A percentile compares a stretch with the other conserved stretches of the same genome.
Conservation (phyloP, 2,888 invertebrate genomes). For the Mythimna albipuncta region DNA sequence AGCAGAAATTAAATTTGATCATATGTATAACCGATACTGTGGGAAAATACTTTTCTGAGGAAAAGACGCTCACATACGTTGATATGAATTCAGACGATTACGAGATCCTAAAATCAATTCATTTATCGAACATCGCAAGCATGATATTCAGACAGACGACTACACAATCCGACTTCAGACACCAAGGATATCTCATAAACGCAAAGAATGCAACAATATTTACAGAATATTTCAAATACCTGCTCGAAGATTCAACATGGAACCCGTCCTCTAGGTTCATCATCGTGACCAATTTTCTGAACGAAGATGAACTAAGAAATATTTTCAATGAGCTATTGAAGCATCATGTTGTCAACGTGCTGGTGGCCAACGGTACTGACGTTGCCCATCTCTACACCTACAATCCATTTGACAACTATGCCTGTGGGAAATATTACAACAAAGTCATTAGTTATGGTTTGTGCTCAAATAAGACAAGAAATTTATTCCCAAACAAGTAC, state of each 20-base stretch:
- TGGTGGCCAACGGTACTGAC: conserved; percentile 67
- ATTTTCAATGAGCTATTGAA: conserved; percentile 72
- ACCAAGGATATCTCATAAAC: too few species aligned
- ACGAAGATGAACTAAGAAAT: conserved; percentile 44
- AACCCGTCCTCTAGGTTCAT: too few species aligned
- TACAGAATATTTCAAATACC: too few species aligned
- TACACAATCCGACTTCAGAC: not conserved
- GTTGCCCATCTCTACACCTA: conserved; percentile 74
- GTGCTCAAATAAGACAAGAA: conserved; percentile 60
- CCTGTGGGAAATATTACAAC: conserved; percentile 75
- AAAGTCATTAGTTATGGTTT: conserved; percentile 71
- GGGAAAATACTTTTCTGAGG: not conserved
- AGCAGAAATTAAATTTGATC: not conserved
- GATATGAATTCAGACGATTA: conserved; percentile 36
- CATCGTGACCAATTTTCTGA: conserved; percentile 58
- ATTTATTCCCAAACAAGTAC: conserved; percentile 69
- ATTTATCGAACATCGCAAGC: conserved; percentile 32
- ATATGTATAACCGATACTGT: not conserved
- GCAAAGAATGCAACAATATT: too few species aligned
- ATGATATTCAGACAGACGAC: conserved; percentile 20
- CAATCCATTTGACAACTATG: conserved; percentile 77
- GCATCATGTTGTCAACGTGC: conserved; percentile 67
- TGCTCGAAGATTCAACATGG: too few species aligned
- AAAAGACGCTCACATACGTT: conserved; percentile 1
- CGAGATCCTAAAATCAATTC: conserved; percentile 51